Percentiles rank a stretch among this genome's conserved stretches.
These are phyloP conservation scores for Dermochelys coriacea DNA, from an alignment of 2,797 vertebrate genomes.

Conservation along the genomic window DNA sequence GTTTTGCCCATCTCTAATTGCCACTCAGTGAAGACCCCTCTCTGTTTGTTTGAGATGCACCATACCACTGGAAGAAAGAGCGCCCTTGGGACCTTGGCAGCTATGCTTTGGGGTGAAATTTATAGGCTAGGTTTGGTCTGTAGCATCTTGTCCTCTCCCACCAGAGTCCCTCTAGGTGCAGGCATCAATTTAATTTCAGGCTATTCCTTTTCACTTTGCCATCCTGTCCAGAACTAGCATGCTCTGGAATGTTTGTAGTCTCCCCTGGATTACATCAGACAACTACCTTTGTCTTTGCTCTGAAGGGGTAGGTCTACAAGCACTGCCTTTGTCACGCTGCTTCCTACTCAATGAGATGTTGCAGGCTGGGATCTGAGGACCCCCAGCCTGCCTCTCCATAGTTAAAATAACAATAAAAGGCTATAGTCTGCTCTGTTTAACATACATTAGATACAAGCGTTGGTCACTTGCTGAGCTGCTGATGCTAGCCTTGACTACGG, in stretches of 20 bases:
- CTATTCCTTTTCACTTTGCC: too few species aligned
- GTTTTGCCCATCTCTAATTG: not conserved
- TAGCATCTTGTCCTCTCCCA: not conserved
- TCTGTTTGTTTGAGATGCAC: not conserved
- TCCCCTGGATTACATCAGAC: not conserved
- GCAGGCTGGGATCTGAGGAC: not conserved
- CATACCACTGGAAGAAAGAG: not conserved
- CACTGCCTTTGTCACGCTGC: not conserved
- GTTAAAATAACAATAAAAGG: not conserved
- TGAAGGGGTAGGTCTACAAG: not conserved
- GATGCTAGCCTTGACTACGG: not conserved
- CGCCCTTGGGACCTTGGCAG: not conserved
- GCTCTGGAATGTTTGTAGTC: not conserved
- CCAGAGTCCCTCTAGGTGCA: not conserved
- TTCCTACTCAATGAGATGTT: not conserved
- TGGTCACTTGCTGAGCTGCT: not conserved
- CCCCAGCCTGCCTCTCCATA: not conserved
- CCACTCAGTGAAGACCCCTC: too few species aligned
- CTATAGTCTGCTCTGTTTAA: not conserved
- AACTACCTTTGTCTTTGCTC: not conserved
- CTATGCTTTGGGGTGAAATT: not conserved
- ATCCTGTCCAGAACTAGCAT: not conserved
- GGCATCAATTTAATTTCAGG: not conserved
- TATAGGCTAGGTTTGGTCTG: not conserved
- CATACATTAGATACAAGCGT: not conserved